Percentiles rank a stretch among this genome's conserved stretches.
These are phyloP conservation scores for Neria commutata DNA, from an alignment of 2,888 invertebrate genomes.

Conservation along the genomic window DNA sequence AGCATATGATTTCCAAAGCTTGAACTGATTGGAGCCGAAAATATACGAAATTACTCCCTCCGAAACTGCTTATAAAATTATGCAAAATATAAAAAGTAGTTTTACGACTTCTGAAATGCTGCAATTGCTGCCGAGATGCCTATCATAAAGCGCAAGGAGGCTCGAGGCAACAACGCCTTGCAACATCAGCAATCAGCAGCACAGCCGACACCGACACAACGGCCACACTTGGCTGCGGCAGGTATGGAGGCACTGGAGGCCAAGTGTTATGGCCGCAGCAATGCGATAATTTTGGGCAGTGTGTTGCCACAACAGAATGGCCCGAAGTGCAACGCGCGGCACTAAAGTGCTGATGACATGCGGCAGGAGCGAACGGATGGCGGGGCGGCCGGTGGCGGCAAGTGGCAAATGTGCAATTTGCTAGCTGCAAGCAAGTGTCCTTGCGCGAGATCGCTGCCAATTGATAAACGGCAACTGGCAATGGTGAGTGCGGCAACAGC, in stretches of 20 bases:
- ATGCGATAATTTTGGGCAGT: neutral
- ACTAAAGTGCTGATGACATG: neutral
- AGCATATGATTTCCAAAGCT: too few relatives aligned
- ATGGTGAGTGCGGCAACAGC: too few relatives aligned
- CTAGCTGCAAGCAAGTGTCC: constrained; percentile 1
- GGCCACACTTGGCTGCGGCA: neutral
- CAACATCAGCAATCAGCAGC: neutral
- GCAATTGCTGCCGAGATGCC: too few relatives aligned
- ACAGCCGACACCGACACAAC: neutral
- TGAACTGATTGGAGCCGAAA: too few relatives aligned
- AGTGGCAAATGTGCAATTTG: neutral
- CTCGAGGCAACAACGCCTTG: neutral
- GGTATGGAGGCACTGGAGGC: neutral
- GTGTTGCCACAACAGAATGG: neutral
- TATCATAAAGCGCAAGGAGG: neutral
- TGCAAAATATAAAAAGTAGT: too few relatives aligned
- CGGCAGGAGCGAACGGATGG: neutral
- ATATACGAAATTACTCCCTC: too few relatives aligned
- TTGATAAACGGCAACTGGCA: constrained; percentile 2
- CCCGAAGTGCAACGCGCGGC: neutral
- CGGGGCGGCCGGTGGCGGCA: neutral
- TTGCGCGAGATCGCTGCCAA: neutral
- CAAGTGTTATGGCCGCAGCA: constrained; percentile 2
- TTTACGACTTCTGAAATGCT: too few relatives aligned
- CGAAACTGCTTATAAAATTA: too few relatives aligned